Conservation (phyloP, 2,797 vertebrate genomes). For the Meriones psammophilus region DNA sequence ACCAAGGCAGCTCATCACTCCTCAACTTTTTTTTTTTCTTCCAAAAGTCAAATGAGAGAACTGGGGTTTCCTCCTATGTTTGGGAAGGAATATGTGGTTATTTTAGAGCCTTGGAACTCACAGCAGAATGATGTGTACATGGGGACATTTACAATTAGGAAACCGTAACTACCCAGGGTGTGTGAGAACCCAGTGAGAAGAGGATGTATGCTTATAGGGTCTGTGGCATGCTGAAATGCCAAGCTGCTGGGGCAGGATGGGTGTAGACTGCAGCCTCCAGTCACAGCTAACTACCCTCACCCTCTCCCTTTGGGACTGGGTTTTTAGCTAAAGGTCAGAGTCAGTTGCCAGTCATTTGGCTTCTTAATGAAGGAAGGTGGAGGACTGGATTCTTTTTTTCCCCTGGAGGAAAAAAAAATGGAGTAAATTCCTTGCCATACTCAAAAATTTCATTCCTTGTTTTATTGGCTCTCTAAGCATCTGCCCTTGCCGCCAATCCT, state of each 20-base stretch:
- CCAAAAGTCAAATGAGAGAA: conserved; percentile 11
- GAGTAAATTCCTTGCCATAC: conserved; percentile 27
- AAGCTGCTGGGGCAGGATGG: not conserved
- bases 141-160: not conserved
- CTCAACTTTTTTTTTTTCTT: not conserved
- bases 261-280: conserved; percentile 16
- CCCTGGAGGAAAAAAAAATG: conserved; percentile 20
- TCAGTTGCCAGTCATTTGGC: conserved; percentile 73
- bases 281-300: conserved; percentile 49
- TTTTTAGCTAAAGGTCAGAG: conserved; percentile 70
- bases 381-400: conserved; percentile 49
- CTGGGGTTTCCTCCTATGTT: not conserved
- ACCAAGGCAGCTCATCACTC: conserved; percentile 1
- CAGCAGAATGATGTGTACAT: not conserved
- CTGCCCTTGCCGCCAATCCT: not conserved
- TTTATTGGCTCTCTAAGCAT: not conserved
- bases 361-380: conserved; percentile 61
- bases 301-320: conserved; percentile 68
- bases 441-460: not conserved
- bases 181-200: not conserved
- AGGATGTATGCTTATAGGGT: not conserved
- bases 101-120: not conserved
- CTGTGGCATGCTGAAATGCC: not conserved
- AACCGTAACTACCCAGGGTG: not conserved
- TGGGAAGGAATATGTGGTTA: conserved; percentile 24